A percentile compares a stretch with the other conserved stretches of the same genome.
Evolutionary conservation across 1,140 invertebrate species (phyloP).

Genomic region (Himalopsyche phryganea): DNA sequence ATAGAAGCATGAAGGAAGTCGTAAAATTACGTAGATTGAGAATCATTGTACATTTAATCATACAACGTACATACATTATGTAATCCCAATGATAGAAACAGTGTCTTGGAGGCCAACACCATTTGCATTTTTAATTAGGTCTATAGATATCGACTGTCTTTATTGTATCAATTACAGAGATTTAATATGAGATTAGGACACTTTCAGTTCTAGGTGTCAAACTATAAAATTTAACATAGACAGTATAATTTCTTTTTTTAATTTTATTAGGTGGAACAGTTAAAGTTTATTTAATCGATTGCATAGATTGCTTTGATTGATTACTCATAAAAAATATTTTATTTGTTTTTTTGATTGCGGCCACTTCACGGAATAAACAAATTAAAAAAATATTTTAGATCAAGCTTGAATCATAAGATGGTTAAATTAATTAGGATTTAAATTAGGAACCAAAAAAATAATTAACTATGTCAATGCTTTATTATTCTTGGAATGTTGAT

Average conservation of each 20-base stretch:
- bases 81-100: constrained; percentile 2
- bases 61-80: neutral
- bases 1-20: too few species aligned
- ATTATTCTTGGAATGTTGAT: neutral
- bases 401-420: too few species aligned
- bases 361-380: neutral
- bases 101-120: constrained; percentile 9
- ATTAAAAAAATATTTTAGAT: too few species aligned
- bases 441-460: too few species aligned
- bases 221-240: too few species aligned
- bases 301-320: too few species aligned
- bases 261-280: too few species aligned
- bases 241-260: neutral
- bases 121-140: constrained; percentile 24
- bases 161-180: constrained; percentile 15
- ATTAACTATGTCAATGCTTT: too few species aligned
- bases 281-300: too few species aligned
- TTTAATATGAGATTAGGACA: neutral
- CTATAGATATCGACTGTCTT: constrained; percentile 8
- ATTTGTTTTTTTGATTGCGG: constrained; percentile 1
- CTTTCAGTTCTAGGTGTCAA: too few species aligned
- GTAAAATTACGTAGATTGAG: neutral
- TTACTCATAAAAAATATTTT: neutral
- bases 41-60: neutral
- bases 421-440: too few species aligned